These are phyloP conservation scores for Hassar affinis DNA, from an alignment of 2,113 vertebrate species.

Conservation along the genomic window DNA sequence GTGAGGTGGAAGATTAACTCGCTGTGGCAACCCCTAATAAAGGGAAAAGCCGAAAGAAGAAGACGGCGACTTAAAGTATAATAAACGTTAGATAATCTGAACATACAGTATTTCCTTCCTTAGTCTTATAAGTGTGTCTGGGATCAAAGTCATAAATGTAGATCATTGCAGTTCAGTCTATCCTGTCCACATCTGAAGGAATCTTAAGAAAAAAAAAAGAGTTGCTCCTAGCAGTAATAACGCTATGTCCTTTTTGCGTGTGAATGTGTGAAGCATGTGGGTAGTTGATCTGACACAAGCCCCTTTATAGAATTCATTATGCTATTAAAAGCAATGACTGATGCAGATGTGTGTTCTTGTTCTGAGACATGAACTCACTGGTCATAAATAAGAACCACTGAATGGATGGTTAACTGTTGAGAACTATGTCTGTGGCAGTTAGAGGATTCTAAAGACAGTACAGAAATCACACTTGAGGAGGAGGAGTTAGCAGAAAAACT, in stretches of 20 bases:
- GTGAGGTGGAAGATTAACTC: too few species aligned
- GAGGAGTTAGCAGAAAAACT: slow-evolving; percentile 88
- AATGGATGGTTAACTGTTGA: neutral
- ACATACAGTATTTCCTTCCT: too few species aligned
- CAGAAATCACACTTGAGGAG: slow-evolving; percentile 81
- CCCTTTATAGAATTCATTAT: neutral
- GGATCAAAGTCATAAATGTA: neutral
- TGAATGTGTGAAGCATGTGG: neutral
- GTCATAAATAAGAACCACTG: neutral
- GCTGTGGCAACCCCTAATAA: too few species aligned
- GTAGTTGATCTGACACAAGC: too few species aligned
- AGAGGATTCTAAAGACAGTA: slow-evolving; percentile 73
- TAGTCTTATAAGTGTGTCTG: too few species aligned
- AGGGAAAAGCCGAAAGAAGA: too few species aligned
- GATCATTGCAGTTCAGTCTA: neutral
- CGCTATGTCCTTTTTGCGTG: neutral
- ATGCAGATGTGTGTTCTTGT: neutral
- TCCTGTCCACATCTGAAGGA: neutral
- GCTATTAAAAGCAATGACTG: neutral
- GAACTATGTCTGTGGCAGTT: slow-evolving; percentile 61
- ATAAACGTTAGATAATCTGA: too few species aligned
- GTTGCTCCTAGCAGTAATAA: too few species aligned
- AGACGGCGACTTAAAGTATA: too few species aligned
- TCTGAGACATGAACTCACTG: neutral
- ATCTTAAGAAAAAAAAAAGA: neutral